Evolutionary conservation across 2,797 vertebrate genomes (phyloP), one percentile per base, ranked within the genome.

Genomic region (Carduelis carduelis): DNA sequence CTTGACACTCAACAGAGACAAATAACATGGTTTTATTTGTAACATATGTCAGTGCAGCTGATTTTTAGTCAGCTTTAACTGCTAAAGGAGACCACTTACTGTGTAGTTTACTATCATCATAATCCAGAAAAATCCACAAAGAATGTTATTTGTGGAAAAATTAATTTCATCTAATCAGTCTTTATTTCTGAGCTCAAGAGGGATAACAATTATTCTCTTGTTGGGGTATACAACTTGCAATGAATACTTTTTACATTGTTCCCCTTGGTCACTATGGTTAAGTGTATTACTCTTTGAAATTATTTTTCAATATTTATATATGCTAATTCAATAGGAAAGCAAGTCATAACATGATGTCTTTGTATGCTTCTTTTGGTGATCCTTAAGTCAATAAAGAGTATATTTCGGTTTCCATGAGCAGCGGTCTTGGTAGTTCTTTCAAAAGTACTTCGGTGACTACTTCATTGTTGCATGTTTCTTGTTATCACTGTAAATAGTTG

Each of bases 211-310:
- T 72, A 37, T 65, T 61, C 23, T 82, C n/a, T 64, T 2, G 1
- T 26, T 50, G 49, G 28, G 8, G 4, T 44, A 11, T 34, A 34
- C 11, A 56, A 6, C 7, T 79, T 82, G 14, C 26, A 56, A 9
- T 46, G 2, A 83, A 39, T 55, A 55, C 6, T 44, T 64, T 79
- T 71, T 24, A 49, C 16, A 2, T 56, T 71, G 20, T n/a, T 71
- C 26, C 28, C 9, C 11, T 24, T 56, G 19, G 28, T 72, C 52
- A 11, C 18, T 34, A 7, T 0, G 0, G 17, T 53, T 24, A 64
- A 55, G 14, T 53, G 8, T 28, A 16, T 64, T 79, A 53, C 15
- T 82, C 56, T 80, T 83, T 52, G 41, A 39, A 63, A 39, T 4
- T n/a, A 12, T 61, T 86, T 89, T 44, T 59, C 13, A n/a, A 10